Base-by-base conservation (phyloP, 2,888 invertebrate genomes). In the Gnatocerus cornutus region DNA sequence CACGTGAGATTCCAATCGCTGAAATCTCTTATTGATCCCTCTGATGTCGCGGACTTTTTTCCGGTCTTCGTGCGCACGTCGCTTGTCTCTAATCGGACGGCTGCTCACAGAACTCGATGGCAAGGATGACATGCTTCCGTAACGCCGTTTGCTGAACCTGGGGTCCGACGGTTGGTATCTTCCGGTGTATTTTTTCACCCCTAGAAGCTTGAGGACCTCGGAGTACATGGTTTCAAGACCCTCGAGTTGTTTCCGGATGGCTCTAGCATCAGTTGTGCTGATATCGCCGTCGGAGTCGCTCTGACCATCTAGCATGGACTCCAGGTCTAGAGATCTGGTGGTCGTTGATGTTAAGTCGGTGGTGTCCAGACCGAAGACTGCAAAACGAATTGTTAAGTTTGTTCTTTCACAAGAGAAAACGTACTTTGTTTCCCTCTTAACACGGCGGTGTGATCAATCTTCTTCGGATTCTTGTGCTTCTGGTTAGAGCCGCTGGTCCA, bases 181-280 rank as follows among this genome's bases (percentile, higher is more conserved):
- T 7, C 84, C 83, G 3, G 78, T 78, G 30, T 81, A 80, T 71
- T 84, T 84, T 77, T 89, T 90, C 0, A 89, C 89, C 14, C 90
- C 90, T 29, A 91, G 82, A 66, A 90, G 83, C 79, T 90, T 90
- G 70, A 91, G 80, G 10, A 94, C 95, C 86, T 95, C 94, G 0
- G 92, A 92, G 81, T 95, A 95, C 95, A 95, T 95, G 76, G 90
- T 91, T 87, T 95, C 95, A 3, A 95, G 86, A 0, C 94, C 94
- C 79, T 94, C 90, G 33, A 95, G 86, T 81, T 95, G 95, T 71
- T 93, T 90, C 16, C 94, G 87, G 72, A 95, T 94, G 30, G 93
- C 92, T 74, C 92, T 87, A 1, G 93, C 92, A 81, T 94, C 93
- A 1, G 91, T 90, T 0, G 92, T 92, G 39, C 93, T 92, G 9